phyloP scores from a whole-genome alignment of 2,888 invertebrate species.

The Shargacucullia verbasci region DNA sequence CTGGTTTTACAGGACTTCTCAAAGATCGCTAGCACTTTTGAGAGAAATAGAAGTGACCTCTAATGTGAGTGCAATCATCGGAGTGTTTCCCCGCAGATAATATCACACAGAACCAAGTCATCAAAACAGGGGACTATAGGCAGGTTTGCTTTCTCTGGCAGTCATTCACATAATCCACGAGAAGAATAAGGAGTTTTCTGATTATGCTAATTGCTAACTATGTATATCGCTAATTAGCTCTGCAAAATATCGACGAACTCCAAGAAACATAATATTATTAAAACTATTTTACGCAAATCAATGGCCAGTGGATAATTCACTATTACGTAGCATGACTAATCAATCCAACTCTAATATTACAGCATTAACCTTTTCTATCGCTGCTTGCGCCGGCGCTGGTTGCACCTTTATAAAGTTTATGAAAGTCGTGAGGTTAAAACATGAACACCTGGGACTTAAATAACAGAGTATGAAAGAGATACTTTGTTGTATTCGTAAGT shows the following conservation, averaged over 20 bases:
- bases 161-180: too few relatives aligned
- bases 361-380: slow-evolving; percentile 40
- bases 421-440: slow-evolving; percentile 34
- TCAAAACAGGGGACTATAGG: too few relatives aligned
- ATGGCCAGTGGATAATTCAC: not conserved
- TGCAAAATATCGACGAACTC: slow-evolving; percentile 20
- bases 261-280: not conserved
- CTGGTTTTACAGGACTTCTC: too few relatives aligned
- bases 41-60: too few relatives aligned
- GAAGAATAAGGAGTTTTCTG: too few relatives aligned
- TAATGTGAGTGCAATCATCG: too few relatives aligned
- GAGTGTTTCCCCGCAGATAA: too few relatives aligned
- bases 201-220: too few relatives aligned
- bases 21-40: too few relatives aligned
- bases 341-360: slow-evolving; percentile 35
- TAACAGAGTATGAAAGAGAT: slow-evolving; percentile 12
- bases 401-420: slow-evolving; percentile 38
- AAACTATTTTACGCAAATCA: slow-evolving; percentile 11
- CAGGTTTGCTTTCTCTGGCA: too few relatives aligned
- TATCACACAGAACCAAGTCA: too few relatives aligned
- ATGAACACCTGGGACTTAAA: slow-evolving; percentile 19
- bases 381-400: slow-evolving; percentile 6
- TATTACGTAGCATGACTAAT: slow-evolving; percentile 40
- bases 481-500: not conserved
- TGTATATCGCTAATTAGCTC: not conserved